These are phyloP conservation scores for Rhinolophus sinicus DNA, from an alignment of 2,113 vertebrate species.

Conservation along the genomic window DNA sequence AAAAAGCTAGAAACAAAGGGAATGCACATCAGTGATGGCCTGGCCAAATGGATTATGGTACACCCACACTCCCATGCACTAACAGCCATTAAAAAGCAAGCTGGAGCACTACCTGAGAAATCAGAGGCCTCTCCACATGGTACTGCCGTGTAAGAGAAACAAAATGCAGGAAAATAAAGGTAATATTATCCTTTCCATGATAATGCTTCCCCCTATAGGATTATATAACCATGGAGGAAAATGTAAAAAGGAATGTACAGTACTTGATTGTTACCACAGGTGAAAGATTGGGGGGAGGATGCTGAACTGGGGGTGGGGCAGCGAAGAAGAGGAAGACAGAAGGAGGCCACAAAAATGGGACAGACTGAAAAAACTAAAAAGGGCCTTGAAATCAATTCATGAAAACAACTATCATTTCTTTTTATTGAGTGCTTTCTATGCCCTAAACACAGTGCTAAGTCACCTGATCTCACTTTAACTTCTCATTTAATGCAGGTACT, in stretches of 20 bases:
- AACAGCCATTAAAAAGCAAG: background rate
- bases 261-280: background rate
- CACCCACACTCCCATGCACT: background rate
- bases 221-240: background rate
- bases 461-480: background rate
- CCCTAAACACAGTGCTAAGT: background rate
- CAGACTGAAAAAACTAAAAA: background rate
- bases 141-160: background rate
- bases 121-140: background rate
- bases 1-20: conserved; percentile 27
- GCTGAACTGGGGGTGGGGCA: background rate
- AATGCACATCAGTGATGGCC: background rate
- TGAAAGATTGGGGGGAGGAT: background rate
- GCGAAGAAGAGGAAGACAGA: background rate
- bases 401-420: background rate
- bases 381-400: background rate
- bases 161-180: background rate
- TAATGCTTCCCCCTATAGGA: background rate
- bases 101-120: background rate
- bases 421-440: background rate
- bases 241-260: background rate
- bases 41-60: background rate
- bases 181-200: background rate
- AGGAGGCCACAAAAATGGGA: background rate
- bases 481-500: background rate